A percentile compares a stretch with the other conserved stretches of the same genome.
Conservation (phyloP, 2,888 invertebrate species). For the Myopa testacea region DNA sequence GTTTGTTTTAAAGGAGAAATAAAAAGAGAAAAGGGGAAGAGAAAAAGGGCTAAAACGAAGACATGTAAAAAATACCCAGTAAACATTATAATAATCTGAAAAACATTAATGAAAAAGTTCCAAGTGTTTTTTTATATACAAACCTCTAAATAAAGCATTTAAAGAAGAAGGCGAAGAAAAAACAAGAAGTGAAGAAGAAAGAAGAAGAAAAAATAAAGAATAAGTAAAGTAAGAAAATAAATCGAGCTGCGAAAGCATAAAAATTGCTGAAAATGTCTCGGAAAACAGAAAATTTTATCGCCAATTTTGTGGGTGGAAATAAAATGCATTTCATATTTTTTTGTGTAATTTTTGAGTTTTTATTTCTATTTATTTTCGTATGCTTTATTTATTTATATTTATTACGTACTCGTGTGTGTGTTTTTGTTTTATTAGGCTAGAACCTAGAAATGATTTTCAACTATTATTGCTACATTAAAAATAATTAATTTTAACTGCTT, state of each 20-base stretch:
- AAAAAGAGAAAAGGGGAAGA: background rate
- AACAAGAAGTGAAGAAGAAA: no score
- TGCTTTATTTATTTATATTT: constrained; percentile 32
- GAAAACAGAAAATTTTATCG: background rate
- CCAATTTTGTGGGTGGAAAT: constrained; percentile 19
- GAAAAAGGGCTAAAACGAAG: background rate
- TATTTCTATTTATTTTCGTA: constrained; percentile 26
- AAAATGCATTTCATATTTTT: constrained; percentile 30
- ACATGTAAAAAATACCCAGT: no score
- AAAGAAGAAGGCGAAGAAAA: no score
- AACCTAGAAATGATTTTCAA: constrained; percentile 41
- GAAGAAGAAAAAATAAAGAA: background rate
- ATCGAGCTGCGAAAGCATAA: no score
- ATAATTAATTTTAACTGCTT: constrained; percentile 37
- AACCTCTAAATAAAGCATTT: background rate
- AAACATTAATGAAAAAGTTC: background rate
- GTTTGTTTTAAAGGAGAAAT: background rate
- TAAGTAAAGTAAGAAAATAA: no score
- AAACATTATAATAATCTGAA: background rate
- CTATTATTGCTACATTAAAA: constrained; percentile 40
- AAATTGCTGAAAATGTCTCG: no score
- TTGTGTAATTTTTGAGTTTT: constrained; percentile 27
- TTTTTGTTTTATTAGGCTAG: constrained; percentile 41
- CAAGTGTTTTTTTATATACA: background rate
- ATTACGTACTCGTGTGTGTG: constrained; percentile 27